A percentile compares a stretch with the other conserved stretches of the same genome.
Evolutionary conservation across 2,888 invertebrate genomes (phyloP).

Genomic region (Villa cingulata): DNA sequence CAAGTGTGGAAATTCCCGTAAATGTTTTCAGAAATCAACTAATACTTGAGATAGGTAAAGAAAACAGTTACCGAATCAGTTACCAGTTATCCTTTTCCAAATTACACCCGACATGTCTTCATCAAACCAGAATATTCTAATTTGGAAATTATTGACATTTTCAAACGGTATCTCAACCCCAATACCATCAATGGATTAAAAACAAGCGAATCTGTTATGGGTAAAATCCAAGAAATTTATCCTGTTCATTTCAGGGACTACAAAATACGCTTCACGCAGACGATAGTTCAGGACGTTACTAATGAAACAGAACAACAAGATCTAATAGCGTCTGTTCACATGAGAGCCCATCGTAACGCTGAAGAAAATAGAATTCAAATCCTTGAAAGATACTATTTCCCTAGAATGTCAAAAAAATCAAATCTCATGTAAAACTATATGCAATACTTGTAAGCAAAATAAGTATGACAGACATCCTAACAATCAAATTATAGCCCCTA

Average conservation of each 20-base stretch:
- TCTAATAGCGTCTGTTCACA: no score
- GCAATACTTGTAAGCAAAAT: slow-evolving; percentile 7
- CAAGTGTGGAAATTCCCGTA: neutral
- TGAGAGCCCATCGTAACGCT: no score
- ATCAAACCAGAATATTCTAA: neutral
- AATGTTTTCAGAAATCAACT: slow-evolving; percentile 1
- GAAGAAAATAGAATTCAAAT: no score
- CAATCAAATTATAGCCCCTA: neutral
- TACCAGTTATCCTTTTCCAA: neutral
- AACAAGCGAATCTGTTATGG: slow-evolving; percentile 6
- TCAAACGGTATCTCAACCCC: slow-evolving; percentile 9
- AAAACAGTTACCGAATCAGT: neutral
- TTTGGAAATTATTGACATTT: slow-evolving; percentile 4
- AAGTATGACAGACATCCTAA: slow-evolving; percentile 1
- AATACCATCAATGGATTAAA: slow-evolving; percentile 8
- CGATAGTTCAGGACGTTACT: no score
- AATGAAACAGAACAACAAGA: no score
- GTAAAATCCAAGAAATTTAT: slow-evolving; percentile 9
- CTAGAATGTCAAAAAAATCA: no score
- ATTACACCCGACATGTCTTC: slow-evolving; percentile 4
- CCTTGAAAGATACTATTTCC: no score
- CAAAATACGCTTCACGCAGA: slow-evolving; percentile 7
- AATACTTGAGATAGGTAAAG: neutral
- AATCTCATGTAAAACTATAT: no score
- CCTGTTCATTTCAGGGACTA: slow-evolving; percentile 8